A percentile compares a stretch with the other conserved stretches of the same genome.
Conservation (phyloP, 2,113 vertebrate species). For the Chionis minor region DNA sequence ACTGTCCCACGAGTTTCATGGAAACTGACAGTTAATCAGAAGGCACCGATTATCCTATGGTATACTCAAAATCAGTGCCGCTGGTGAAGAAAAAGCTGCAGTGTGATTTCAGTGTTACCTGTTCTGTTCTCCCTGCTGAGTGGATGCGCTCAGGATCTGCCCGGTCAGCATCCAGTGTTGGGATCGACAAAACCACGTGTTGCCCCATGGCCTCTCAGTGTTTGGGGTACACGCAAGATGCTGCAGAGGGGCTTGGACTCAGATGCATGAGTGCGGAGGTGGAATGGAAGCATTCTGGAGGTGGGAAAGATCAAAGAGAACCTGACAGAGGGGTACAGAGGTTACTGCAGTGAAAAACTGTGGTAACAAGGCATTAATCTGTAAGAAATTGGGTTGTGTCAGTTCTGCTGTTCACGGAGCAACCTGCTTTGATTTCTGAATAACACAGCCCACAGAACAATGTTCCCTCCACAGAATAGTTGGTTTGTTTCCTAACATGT, state of each 20-base stretch:
- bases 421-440: not conserved
- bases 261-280: accelerated
- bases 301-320: not conserved
- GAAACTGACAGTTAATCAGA: not conserved
- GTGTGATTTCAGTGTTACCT: accelerated
- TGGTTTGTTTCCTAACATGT: not conserved
- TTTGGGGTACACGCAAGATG: not conserved
- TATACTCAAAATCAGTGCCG: not conserved
- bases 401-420: not conserved
- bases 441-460: not conserved
- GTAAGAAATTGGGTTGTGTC: not conserved
- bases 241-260: not conserved
- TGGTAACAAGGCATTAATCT: not conserved
- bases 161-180: accelerated
- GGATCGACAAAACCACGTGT: accelerated
- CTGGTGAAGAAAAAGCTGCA: not conserved
- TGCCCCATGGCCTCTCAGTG: not conserved
- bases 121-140: not conserved
- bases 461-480: not conserved
- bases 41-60: not conserved
- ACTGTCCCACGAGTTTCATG: not conserved
- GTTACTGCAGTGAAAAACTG: not conserved
- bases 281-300: not conserved
- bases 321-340: not conserved
- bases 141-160: not conserved